Evolutionary conservation across 2,113 vertebrate genomes (phyloP).

Genomic region (Thymallus thymallus): DNA sequence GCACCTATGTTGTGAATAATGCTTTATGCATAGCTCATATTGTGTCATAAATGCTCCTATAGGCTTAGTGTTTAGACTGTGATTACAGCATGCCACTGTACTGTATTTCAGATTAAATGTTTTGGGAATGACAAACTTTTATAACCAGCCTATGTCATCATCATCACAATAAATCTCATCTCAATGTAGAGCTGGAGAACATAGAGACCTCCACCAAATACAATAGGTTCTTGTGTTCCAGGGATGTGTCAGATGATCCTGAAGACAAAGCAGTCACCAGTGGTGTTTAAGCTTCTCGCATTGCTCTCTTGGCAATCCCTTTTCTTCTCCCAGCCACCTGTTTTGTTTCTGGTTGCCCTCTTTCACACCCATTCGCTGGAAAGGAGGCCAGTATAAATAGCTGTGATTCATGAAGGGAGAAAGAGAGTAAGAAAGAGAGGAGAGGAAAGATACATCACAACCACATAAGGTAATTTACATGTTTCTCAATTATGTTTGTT

Average conservation of each 20-base stretch:
- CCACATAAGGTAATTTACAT: conserved; percentile 40
- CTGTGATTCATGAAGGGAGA: conserved; percentile 11
- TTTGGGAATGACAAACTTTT: neutral
- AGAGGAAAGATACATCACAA: neutral
- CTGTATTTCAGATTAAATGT: neutral
- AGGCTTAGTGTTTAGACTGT: too few relatives aligned
- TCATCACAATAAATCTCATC: neutral
- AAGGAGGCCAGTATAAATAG: conserved; percentile 68
- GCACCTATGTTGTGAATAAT: too few relatives aligned
- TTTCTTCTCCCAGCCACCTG: conserved; percentile 29
- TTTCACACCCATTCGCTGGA: conserved; percentile 33
- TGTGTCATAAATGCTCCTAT: too few relatives aligned
- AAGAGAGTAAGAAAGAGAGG: conserved; percentile 24
- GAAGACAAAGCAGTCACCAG: neutral
- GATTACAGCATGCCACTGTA: neutral
- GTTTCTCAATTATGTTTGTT: neutral
- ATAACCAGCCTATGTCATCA: neutral
- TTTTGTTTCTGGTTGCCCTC: conserved; percentile 36
- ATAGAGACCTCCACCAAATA: conserved; percentile 2
- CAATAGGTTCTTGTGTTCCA: conserved; percentile 32
- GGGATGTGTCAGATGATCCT: conserved; percentile 46
- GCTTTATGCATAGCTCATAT: too few relatives aligned
- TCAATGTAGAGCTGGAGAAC: neutral
- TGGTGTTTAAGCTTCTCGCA: conserved; percentile 21
- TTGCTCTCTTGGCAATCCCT: conserved; percentile 27